phyloP scores from a whole-genome alignment of 2,113 vertebrate genomes.

The Forbesichthys agassizii region DNA sequence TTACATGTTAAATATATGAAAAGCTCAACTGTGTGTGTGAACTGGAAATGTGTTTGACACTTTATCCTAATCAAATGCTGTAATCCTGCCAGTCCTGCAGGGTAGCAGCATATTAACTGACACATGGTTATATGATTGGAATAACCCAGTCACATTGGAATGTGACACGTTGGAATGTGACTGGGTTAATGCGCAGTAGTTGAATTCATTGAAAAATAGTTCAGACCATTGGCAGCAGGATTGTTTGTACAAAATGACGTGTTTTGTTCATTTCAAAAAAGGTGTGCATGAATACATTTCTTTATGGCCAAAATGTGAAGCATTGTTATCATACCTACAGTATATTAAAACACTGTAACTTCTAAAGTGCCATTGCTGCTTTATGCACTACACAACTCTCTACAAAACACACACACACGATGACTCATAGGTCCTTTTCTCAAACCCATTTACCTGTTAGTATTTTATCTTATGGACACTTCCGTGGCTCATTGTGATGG shows the following conservation, averaged over 20 bases:
- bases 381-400: not conserved
- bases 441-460: constrained; percentile 1
- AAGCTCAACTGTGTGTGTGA: not conserved
- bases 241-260: too few species aligned
- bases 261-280: too few species aligned
- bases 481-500: not conserved
- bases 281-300: not conserved
- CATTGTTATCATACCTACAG: not conserved
- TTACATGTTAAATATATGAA: not conserved
- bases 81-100: too few species aligned
- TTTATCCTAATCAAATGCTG: too few species aligned
- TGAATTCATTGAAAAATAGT: too few species aligned
- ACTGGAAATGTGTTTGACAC: not conserved
- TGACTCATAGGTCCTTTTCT: not conserved
- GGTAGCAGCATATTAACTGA: too few species aligned
- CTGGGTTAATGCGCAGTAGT: too few species aligned
- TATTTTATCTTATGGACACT: constrained; percentile 1
- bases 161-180: too few species aligned
- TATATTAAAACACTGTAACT: not conserved
- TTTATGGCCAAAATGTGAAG: not conserved
- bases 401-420: not conserved
- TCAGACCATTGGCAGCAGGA: too few species aligned
- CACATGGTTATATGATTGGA: not conserved
- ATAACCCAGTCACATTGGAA: not conserved
- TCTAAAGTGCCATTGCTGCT: not conserved